Evolutionary conservation across 2,797 vertebrate genomes (phyloP), one percentile per base, ranked within the genome.

Genomic region (Anisognathus igniventris): DNA sequence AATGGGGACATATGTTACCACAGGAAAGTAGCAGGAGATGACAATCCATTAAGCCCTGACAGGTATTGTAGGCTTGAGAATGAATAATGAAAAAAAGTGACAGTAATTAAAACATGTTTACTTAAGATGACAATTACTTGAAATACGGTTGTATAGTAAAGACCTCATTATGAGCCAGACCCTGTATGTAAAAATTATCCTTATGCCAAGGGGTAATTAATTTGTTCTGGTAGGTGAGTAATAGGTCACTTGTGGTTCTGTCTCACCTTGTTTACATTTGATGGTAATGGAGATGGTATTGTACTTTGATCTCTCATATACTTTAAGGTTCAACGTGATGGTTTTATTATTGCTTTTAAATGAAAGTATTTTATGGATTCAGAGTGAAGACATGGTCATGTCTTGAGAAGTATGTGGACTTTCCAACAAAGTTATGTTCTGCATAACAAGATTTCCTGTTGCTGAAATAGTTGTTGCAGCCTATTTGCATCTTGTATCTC

Each of bases 71-170:
- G 67, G 54, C 90, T 94, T 82, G 93, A 95, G 86, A 97, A 96
- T 97, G 93, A 96, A 64, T 97, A 96, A 97, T 88, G 94, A 87
- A 96, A 93, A 93, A 92, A 93, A 96, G 81, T 94, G 95, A 60
- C 91, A 96, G 91, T 98, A 97, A 97, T 97, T 97, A 97, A 97
- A 97, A 92, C 93, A 75, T 97, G 96, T 98, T 98, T 97, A 96
- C 97, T 97, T 97, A 96, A 95, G 88, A 92, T 96, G 97, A 97
- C 93, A 97, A 95, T 96, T 96, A 85, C 61, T 78, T 97, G 92
- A 97, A 97, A 96, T 96, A 94, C 13, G 14, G 75, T 84, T 97
- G 96, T 93, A 92, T 97, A 93, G 91, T 94, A 93, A 98, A 94
- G 96, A 96, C 95, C 96, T 98, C 95, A 97, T 98, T 97, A 97